Evolutionary conservation across 2,113 vertebrate genomes (phyloP).

Genomic region (Datnioides undecimradiatus): DNA sequence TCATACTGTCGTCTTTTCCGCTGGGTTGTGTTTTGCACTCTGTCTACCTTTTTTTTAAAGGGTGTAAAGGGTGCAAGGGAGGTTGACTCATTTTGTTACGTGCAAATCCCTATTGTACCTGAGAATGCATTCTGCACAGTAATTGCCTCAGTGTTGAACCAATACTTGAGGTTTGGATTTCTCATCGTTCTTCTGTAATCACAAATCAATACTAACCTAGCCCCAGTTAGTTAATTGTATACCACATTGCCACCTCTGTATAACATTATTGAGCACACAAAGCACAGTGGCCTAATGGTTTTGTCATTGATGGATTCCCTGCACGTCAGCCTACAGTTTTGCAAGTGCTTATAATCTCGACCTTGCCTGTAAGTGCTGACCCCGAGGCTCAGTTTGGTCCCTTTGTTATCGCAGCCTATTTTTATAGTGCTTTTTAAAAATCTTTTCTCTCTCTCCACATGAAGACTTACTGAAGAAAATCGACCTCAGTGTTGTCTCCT

Average conservation of each 20-base stretch:
- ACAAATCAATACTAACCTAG: conserved; percentile 45
- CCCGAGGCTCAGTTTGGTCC: background rate
- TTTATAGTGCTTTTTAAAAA: conserved; percentile 11
- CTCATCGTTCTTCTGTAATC: conserved; percentile 43
- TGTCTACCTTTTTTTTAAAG: background rate
- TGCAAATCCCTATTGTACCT: background rate
- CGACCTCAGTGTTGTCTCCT: background rate
- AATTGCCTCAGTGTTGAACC: conserved; percentile 35
- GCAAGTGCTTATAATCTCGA: conserved; percentile 34
- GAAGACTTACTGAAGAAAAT: background rate
- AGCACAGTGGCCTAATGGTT: conserved; percentile 38
- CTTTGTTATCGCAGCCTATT: conserved; percentile 1
- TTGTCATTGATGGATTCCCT: conserved; percentile 51
- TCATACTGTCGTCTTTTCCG: background rate
- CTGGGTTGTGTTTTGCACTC: background rate
- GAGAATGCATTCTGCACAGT: conserved; percentile 27
- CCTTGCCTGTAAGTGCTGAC: background rate
- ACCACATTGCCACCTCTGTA: conserved; percentile 14
- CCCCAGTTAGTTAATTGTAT: conserved; percentile 41
- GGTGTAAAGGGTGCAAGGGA: background rate
- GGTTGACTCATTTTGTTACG: background rate
- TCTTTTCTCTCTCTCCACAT: background rate
- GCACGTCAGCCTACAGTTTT: conserved; percentile 27
- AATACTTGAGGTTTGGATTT: conserved; percentile 12
- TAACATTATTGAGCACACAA: conserved; percentile 37